phyloP scores from a whole-genome alignment of 2,113 vertebrate genomes.

The Eretmochelys imbricata region DNA sequence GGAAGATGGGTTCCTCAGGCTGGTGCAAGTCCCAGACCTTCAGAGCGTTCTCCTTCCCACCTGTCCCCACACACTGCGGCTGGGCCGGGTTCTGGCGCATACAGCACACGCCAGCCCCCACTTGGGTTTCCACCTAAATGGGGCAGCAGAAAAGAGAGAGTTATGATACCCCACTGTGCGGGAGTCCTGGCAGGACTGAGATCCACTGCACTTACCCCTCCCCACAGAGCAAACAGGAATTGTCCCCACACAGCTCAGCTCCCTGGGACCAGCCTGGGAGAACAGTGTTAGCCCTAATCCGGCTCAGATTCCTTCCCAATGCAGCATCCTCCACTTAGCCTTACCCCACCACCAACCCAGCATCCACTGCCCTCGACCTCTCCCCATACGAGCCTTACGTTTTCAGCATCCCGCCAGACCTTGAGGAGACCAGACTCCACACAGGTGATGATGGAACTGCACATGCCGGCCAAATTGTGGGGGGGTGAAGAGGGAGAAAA shows the following conservation, averaged over 20 bases:
- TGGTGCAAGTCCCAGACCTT: conserved; percentile 91
- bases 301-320: neutral
- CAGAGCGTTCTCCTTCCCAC: conserved; percentile 88
- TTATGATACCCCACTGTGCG: neutral
- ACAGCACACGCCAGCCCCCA: conserved; percentile 78
- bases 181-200: neutral
- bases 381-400: conserved; percentile 52
- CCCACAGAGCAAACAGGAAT: no score
- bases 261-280: neutral
- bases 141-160: neutral
- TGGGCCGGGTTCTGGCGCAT: conserved; percentile 82
- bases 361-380: neutral
- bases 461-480: neutral
- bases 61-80: conserved; percentile 81
- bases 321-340: neutral
- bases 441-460: conserved; percentile 83
- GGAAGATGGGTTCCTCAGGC: conserved; percentile 82
- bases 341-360: neutral
- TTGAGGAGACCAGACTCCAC: conserved; percentile 83
- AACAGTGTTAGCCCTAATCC: neutral
- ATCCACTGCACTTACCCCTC: neutral
- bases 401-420: conserved; percentile 82
- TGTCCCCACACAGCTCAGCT: neutral
- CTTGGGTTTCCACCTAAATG: conserved; percentile 71
- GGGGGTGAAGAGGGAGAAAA: neutral